Evolutionary conservation across 2,797 vertebrate species (phyloP), one percentile per base, ranked within the genome.

Genomic region (Perodicticus potto): DNA sequence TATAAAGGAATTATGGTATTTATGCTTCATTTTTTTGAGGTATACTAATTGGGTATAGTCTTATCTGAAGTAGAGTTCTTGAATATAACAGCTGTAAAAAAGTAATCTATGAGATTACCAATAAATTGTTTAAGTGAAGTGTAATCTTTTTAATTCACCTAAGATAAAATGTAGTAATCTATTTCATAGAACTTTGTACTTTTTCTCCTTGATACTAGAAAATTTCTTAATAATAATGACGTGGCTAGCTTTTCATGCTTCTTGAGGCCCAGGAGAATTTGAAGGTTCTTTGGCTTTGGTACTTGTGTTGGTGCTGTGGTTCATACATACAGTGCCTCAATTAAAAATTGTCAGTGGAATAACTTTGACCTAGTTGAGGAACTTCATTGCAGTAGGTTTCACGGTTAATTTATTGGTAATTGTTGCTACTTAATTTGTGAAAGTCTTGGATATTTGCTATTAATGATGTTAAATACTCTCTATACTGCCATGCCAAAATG

Each of bases 361-460:
- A 70, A 69, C 84, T 96, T 94, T 92, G 59, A 82, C 43, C 37
- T 93, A 76, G 25, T 69, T 86, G 89, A 84, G 45, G 73, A 94
- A 92, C 27, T 80, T 89, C 13, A 76, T 69, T 93, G 37, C 87
- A 94, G 23, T 92, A 90, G 63, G 78, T 88, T 45, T 82, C 53
- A n/a, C 8, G 55, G 85, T 86, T 25, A 78, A 23, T 5, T 40
- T 89, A 84, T n/a, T 96, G 49, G 57, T 86, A 82, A 95, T 92
- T 96, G 49, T 91, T 97, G 63, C 81, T 69, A 8, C 17, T 87
- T 86, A 92, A 84, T 92, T 95, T 94, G 57, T 92, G 45, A 90
- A 96, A 91, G 76, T 94, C 49, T 29, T 89, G 67, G 72, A 23
- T 87, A 90, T 67, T 93, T 96, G 86, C 74, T 96, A 25, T 83